These are phyloP conservation scores for Labeo catla DNA, from an alignment of 2,113 vertebrate species.

Conservation along the genomic window DNA sequence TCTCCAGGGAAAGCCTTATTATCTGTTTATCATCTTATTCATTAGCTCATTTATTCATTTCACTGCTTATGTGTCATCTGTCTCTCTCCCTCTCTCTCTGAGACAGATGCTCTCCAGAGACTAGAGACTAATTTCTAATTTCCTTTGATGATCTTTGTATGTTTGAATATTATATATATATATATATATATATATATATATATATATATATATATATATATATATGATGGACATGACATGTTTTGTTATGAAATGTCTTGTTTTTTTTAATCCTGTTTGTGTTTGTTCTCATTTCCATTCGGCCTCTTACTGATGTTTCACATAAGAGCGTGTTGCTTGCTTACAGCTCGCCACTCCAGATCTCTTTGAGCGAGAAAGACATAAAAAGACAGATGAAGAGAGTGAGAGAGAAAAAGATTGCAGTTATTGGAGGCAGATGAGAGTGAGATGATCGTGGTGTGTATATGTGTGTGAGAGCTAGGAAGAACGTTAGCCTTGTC, in stretches of 20 bases:
- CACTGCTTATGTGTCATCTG: neutral
- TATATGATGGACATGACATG: neutral
- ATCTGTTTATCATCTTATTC: slow-evolving; percentile 29
- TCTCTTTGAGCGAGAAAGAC: neutral
- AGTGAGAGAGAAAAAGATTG: slow-evolving; percentile 46
- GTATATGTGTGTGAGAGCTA: slow-evolving; percentile 11
- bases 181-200: too few species aligned
- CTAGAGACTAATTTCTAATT: neutral
- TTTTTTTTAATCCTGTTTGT: neutral
- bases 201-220: too few species aligned
- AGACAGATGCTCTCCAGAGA: neutral
- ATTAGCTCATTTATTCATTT: slow-evolving; percentile 2
- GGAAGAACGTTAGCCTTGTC: slow-evolving; percentile 65
- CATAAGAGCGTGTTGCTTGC: slow-evolving; percentile 1
- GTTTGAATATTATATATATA: neutral
- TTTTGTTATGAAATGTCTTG: neutral
- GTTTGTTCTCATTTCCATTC: slow-evolving; percentile 9
- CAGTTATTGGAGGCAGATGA: slow-evolving; percentile 71
- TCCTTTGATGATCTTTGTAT: neutral
- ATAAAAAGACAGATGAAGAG: neutral
- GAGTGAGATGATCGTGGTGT: slow-evolving; percentile 67
- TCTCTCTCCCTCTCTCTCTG: neutral
- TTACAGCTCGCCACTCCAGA: slow-evolving; percentile 22
- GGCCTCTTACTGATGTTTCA: slow-evolving; percentile 28
- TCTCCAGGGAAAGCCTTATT: slow-evolving; percentile 10